These are phyloP conservation scores for Hypsopygia costalis DNA, from an alignment of 2,888 invertebrate genomes.

Conservation along the genomic window DNA sequence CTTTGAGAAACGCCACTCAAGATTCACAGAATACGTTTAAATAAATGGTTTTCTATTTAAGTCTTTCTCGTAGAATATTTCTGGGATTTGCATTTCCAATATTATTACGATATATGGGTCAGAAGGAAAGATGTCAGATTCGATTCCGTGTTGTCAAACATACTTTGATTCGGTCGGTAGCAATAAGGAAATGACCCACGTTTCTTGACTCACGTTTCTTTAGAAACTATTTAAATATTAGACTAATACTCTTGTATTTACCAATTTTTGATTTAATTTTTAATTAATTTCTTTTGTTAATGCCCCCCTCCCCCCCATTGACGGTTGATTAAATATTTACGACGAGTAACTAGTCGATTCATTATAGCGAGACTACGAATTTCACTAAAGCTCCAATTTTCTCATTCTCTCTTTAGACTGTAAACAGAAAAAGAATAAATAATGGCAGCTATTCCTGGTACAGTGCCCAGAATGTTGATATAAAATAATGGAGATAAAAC, in stretches of 20 bases:
- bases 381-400: background rate
- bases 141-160: conserved; percentile 3
- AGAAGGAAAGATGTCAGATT: conserved; percentile 1
- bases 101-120: conserved; percentile 11
- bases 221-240: too few species aligned
- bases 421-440: conserved; percentile 2
- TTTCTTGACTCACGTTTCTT: too few species aligned
- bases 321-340: background rate
- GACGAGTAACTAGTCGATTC: background rate
- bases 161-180: background rate
- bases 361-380: background rate
- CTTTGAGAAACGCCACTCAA: conserved; percentile 48
- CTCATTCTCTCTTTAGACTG: background rate
- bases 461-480: conserved; percentile 5
- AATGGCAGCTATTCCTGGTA: background rate
- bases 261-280: too few species aligned
- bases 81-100: conserved; percentile 34
- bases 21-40: conserved; percentile 44
- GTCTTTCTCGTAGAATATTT: conserved; percentile 28
- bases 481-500: conserved; percentile 3
- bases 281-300: too few species aligned
- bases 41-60: conserved; percentile 40
- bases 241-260: too few species aligned
- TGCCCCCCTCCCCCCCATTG: too few species aligned
- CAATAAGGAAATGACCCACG: too few species aligned